Evolutionary conservation across 1,140 invertebrate species (phyloP), one percentile per base, ranked within the genome.

Genomic region (Drosophila mayri): DNA sequence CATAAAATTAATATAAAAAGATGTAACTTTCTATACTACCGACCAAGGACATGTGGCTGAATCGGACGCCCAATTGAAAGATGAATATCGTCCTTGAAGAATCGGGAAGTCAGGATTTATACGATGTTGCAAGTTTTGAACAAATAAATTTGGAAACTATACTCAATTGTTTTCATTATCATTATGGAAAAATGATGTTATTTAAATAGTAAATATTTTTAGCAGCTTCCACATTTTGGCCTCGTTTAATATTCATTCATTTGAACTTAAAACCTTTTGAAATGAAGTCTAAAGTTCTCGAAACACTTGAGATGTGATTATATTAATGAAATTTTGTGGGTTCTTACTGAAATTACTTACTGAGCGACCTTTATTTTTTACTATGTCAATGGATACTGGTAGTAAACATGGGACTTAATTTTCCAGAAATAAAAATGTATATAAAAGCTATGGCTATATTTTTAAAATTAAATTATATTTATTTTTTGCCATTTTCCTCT

Each of bases 71-170:
- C 16, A 43, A 28, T 12, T 57, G 16, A 14, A 3, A 3, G 14
- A 41, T n/a, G 25, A 25, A 5, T 25, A 25, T 5, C 16, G 16
- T 11, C 35, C 35, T 54, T 37, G 3, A 41, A n/a, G 18, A n/a
- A 32, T 6, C 16, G 10, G 4, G 4, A 18, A 2, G 25, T 32
- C 1, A 60, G 16, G 11, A 61, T 64, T 60, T 60, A 25, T 25
- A 63, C 20, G 0, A 63, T 18, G 41, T 35, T 32, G 10, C n/a
- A 18, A 14, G 25, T 65, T 62, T 62, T n/a, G 28, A 41, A 57
- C 2, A 44, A 62, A 59, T 63, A 32, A 9, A 59, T 59, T 40
- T 11, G 10, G 10, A 55, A n/a, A 8, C 9, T 38, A 4, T 6
- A 20, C 16, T 18, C 0, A 11, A n/a, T n/a, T 25, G 9, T 25